Percentiles rank a stretch among this genome's conserved stretches.
phyloP scores from a whole-genome alignment of 2,888 invertebrate species.

The Thereva unica region DNA sequence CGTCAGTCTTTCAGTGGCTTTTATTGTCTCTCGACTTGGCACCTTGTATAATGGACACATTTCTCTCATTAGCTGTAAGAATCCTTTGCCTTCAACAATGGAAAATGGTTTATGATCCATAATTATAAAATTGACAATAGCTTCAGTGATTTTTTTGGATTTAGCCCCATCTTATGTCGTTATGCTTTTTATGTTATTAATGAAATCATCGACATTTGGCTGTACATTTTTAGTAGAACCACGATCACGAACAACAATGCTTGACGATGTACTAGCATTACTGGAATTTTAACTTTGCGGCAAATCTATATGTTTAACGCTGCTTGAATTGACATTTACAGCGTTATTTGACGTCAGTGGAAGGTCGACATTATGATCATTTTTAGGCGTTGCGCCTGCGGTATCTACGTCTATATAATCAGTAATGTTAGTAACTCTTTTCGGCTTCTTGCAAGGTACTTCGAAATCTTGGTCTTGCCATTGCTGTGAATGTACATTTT shows the following conservation, averaged over 20 bases:
- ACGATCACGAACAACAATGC: slow-evolving; percentile 14
- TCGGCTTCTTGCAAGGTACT: too few species aligned
- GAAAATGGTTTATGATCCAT: slow-evolving; percentile 38
- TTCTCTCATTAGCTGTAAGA: slow-evolving; percentile 40
- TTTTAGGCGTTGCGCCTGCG: slow-evolving; percentile 9
- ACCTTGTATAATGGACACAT: slow-evolving; percentile 37
- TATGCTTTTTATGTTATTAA: slow-evolving; percentile 37
- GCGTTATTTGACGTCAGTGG: neutral
- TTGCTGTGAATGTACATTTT: too few species aligned
- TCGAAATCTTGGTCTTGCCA: too few species aligned
- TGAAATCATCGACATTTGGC: slow-evolving; percentile 35
- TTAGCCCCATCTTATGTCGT: slow-evolving; percentile 36
- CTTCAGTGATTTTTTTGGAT: slow-evolving; percentile 39
- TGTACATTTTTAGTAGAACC: slow-evolving; percentile 7
- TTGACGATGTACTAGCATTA: slow-evolving; percentile 15
- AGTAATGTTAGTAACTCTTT: slow-evolving; percentile 12
- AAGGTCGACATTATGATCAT: neutral
- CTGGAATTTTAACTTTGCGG: neutral
- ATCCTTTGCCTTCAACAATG: slow-evolving; percentile 36
- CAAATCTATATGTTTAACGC: slow-evolving; percentile 13
- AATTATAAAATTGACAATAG: slow-evolving; percentile 39
- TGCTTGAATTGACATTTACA: slow-evolving; percentile 5
- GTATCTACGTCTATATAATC: slow-evolving; percentile 6
- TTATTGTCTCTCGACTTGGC: slow-evolving; percentile 40
- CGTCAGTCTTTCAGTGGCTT: slow-evolving; percentile 30